These are phyloP conservation scores for Chaetops frenatus DNA, from an alignment of 2,113 vertebrate species.

Conservation along the genomic window DNA sequence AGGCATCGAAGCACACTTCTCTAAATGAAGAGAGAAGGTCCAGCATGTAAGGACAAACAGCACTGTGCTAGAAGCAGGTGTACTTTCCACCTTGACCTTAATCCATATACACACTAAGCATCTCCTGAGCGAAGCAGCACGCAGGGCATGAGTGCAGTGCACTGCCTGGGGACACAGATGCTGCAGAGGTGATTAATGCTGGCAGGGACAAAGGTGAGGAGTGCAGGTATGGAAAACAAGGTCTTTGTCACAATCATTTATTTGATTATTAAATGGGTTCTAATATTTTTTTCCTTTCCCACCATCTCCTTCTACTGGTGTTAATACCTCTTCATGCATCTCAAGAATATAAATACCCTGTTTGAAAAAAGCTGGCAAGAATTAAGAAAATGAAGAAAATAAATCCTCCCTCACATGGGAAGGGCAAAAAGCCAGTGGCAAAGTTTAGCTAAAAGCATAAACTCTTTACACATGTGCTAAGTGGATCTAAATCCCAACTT, in stretches of 20 bases:
- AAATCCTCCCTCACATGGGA: background rate
- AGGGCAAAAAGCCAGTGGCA: background rate
- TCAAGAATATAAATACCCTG: background rate
- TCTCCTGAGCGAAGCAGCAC: background rate
- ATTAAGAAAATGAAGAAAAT: background rate
- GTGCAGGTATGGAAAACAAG: background rate
- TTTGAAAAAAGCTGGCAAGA: background rate
- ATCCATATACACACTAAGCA: background rate
- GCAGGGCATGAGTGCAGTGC: background rate
- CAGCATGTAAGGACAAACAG: background rate
- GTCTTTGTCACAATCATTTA: background rate
- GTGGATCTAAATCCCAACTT: background rate
- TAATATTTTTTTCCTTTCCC: background rate
- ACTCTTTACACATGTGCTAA: background rate
- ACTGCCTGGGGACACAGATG: background rate
- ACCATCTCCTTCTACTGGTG: background rate
- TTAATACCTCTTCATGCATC: background rate
- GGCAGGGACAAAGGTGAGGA: background rate
- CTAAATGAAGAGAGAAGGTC: background rate
- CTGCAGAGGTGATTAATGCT: background rate
- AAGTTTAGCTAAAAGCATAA: background rate
- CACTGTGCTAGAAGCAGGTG: background rate
- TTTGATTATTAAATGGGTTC: background rate
- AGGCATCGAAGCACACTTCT: background rate
- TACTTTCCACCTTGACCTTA: conserved; percentile 4